Percentiles rank a stretch among this genome's conserved stretches.
Conservation (phyloP, 2,797 vertebrate genomes). For the Propithecus perrieri region DNA sequence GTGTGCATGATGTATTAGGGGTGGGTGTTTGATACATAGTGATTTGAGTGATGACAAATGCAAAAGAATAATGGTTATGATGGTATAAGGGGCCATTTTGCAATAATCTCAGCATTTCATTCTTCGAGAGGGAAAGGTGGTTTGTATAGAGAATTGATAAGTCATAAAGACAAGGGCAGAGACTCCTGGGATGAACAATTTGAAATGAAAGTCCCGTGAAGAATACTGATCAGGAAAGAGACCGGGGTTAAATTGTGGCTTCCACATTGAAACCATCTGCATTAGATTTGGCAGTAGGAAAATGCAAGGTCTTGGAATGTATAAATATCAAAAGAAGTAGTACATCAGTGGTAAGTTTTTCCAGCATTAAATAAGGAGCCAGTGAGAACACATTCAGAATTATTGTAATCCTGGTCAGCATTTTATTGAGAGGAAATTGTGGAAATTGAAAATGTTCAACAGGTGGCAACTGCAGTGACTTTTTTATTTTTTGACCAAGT, state of each 20-base stretch:
- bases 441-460: slow-evolving; percentile 67
- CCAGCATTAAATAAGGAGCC: slow-evolving; percentile 55
- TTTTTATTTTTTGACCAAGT: not conserved
- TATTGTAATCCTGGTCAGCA: slow-evolving; percentile 50
- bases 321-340: slow-evolving; percentile 53
- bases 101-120: slow-evolving; percentile 38
- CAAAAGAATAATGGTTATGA: not conserved
- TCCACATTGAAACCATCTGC: slow-evolving; percentile 52
- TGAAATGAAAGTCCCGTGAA: slow-evolving; percentile 50
- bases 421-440: slow-evolving; percentile 71
- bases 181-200: slow-evolving; percentile 54
- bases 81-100: not conserved
- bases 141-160: slow-evolving; percentile 53
- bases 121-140: slow-evolving; percentile 16
- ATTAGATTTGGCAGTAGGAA: slow-evolving; percentile 62
- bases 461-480: slow-evolving; percentile 34
- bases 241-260: not conserved
- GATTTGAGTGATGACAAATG: slow-evolving; percentile 52
- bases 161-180: slow-evolving; percentile 41
- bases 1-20: slow-evolving; percentile 15
- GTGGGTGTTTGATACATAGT: slow-evolving; percentile 15
- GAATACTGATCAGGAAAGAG: slow-evolving; percentile 63
- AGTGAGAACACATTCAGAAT: slow-evolving; percentile 45
- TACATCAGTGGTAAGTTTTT: slow-evolving; percentile 58
- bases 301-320: slow-evolving; percentile 44